These are phyloP conservation scores for Agapornis roseicollis DNA, from an alignment of 2,113 vertebrate genomes.

Conservation along the genomic window DNA sequence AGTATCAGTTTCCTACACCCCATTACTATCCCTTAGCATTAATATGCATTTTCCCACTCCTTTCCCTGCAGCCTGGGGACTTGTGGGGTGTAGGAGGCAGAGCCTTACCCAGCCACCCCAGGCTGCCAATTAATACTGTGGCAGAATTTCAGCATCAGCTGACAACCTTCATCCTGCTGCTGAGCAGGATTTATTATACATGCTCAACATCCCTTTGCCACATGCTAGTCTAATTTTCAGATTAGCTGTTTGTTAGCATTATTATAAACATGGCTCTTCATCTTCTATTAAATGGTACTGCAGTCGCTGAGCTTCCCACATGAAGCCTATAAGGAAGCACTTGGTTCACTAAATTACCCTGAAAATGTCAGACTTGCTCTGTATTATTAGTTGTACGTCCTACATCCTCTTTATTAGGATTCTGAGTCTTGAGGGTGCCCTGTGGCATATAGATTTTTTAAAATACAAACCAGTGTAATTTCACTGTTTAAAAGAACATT, in stretches of 20 bases:
- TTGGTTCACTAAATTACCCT: slow-evolving; percentile 65
- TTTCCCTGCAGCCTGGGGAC: neutral
- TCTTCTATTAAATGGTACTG: slow-evolving; percentile 19
- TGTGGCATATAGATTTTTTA: slow-evolving; percentile 54
- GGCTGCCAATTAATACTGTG: neutral
- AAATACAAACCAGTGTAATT: slow-evolving; percentile 61
- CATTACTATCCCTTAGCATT: neutral
- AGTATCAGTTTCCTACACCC: neutral
- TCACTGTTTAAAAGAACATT: slow-evolving; percentile 71
- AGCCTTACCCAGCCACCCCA: neutral
- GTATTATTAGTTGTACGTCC: slow-evolving; percentile 55
- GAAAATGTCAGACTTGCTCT: slow-evolving; percentile 69
- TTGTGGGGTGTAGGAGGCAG: fast-evolving
- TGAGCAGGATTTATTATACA: neutral
- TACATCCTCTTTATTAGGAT: slow-evolving; percentile 67
- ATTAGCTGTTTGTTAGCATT: slow-evolving; percentile 39
- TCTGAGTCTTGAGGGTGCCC: slow-evolving; percentile 63
- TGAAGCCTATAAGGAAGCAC: slow-evolving; percentile 14
- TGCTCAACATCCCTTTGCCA: neutral
- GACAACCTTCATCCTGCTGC: neutral
- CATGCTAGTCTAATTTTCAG: slow-evolving; percentile 22
- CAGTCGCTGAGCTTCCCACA: neutral
- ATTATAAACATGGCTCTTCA: slow-evolving; percentile 19
- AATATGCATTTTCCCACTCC: neutral
- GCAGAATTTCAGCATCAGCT: neutral